phyloP scores from a whole-genome alignment of 2,113 vertebrate genomes.

The Megaceryle maxima region DNA sequence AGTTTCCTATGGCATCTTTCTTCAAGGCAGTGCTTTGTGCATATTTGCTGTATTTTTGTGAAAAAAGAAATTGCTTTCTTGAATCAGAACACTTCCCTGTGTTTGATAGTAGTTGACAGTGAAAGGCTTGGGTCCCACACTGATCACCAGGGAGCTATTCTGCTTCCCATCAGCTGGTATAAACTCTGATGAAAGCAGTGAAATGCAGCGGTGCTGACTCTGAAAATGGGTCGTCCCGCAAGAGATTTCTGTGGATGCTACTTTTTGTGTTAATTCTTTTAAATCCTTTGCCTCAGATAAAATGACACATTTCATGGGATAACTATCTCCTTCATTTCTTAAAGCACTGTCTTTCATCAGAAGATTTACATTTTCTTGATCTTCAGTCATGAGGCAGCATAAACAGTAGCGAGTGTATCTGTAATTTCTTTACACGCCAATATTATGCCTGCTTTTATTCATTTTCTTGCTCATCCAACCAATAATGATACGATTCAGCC shows the following conservation, averaged over 20 bases:
- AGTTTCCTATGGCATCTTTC: not conserved
- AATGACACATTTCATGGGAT: not conserved
- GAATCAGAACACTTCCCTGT: not conserved
- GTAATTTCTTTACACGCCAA: not conserved
- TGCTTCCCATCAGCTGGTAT: not conserved
- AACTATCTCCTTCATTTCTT: not conserved
- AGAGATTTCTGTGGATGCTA: not conserved
- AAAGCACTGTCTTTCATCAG: not conserved
- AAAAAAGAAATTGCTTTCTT: not conserved
- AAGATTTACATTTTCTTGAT: conserved; percentile 34
- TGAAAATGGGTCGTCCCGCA: not conserved
- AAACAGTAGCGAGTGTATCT: not conserved
- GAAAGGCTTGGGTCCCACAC: not conserved
- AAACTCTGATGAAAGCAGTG: not conserved
- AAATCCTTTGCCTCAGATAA: not conserved
- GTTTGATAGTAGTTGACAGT: not conserved
- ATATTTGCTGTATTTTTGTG: not conserved
- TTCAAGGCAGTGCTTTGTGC: not conserved
- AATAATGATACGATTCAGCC: not conserved
- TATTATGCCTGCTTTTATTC: not conserved
- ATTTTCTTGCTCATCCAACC: not conserved
- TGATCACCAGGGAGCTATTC: not conserved
- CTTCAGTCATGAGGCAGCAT: not conserved
- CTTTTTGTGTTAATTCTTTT: conserved; percentile 3
- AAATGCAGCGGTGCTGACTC: not conserved